phyloP scores from a whole-genome alignment of 2,113 vertebrate species.

The Toxotes chatareus region DNA sequence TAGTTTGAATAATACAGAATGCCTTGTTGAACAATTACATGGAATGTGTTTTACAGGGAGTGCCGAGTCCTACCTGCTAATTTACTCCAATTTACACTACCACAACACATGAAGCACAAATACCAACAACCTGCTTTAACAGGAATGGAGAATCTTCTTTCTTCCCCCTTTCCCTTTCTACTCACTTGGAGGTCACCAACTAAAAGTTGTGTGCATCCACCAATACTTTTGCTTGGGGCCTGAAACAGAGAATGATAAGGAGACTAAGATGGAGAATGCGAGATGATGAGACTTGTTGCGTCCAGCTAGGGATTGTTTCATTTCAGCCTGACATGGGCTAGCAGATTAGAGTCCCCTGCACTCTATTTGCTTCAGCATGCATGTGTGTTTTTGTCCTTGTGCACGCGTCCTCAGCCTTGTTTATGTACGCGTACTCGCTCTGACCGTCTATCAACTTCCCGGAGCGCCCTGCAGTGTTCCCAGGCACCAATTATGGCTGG shows the following conservation, averaged over 20 bases:
- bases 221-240: slow-evolving; percentile 45
- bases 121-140: neutral
- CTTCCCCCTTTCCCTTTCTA: neutral
- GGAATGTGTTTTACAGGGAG: slow-evolving; percentile 17
- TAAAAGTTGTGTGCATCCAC: slow-evolving; percentile 25
- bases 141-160: neutral
- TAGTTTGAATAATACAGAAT: slow-evolving; percentile 26
- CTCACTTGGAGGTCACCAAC: slow-evolving; percentile 38
- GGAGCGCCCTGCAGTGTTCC: slow-evolving; percentile 59
- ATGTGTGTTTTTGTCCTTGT: neutral
- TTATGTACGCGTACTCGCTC: slow-evolving; percentile 8
- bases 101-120: neutral
- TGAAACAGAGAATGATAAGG: slow-evolving; percentile 30
- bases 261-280: neutral
- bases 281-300: slow-evolving; percentile 64
- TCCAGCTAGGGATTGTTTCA: slow-evolving; percentile 47
- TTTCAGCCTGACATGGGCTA: slow-evolving; percentile 57
- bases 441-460: slow-evolving; percentile 41
- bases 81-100: slow-evolving; percentile 16
- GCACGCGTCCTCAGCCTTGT: slow-evolving; percentile 19
- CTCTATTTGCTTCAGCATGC: too few species aligned
- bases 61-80: slow-evolving; percentile 2
- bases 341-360: slow-evolving; percentile 41
- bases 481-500: slow-evolving; percentile 72
- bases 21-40: slow-evolving; percentile 14